Conservation (phyloP, 2,113 vertebrate species). For the Litocranius walleri region DNA sequence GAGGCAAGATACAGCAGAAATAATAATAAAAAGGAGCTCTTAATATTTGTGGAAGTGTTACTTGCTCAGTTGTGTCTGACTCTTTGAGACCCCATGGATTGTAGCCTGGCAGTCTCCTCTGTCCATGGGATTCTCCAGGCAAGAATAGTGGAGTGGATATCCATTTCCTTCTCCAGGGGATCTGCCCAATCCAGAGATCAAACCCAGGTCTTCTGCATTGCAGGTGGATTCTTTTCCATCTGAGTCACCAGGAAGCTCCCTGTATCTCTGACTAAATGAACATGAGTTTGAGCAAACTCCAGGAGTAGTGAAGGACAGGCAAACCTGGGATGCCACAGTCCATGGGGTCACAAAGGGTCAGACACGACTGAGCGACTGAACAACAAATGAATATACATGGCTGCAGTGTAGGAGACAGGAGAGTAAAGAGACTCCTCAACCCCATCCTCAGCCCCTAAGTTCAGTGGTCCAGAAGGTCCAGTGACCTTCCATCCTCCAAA, state of each 20-base stretch:
- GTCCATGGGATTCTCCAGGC: background rate
- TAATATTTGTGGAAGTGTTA: background rate
- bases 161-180: background rate
- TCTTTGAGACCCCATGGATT: background rate
- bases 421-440: constrained; percentile 53
- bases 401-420: background rate
- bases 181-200: background rate
- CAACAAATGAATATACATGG: constrained; percentile 61
- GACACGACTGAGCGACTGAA: background rate
- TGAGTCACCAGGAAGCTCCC: background rate
- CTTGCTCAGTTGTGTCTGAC: background rate
- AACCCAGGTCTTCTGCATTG: background rate
- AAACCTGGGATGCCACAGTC: background rate
- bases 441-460: background rate
- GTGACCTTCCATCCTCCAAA: constrained; percentile 43
- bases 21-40: constrained; percentile 56
- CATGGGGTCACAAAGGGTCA: background rate
- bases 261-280: background rate
- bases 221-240: background rate
- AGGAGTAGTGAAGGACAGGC: background rate
- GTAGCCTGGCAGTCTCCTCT: background rate
- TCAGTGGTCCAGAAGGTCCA: constrained; percentile 38
- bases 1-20: constrained; percentile 68
- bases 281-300: background rate
- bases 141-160: background rate